Evolutionary conservation across 2,888 invertebrate genomes (phyloP).

Genomic region (Leuctra nigra): DNA sequence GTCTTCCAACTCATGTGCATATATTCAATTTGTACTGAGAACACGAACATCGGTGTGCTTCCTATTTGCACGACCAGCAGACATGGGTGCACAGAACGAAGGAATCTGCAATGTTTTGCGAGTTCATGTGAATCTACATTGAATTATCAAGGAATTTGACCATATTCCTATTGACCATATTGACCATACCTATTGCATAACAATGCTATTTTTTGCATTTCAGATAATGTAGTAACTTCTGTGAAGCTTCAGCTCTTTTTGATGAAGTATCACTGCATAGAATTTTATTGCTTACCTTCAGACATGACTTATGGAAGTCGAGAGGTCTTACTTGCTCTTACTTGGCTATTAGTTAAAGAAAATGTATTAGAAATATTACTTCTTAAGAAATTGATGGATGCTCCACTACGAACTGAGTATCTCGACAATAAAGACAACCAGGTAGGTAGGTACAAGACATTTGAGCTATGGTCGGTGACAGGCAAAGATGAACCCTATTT

Average conservation of each 20-base stretch:
- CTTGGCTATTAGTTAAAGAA: constrained; percentile 37
- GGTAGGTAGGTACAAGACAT: constrained; percentile 22
- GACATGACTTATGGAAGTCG: constrained; percentile 33
- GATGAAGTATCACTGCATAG: constrained; percentile 36
- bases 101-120: background rate
- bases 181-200: too few species aligned
- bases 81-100: background rate
- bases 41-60: too few species aligned
- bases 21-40: too few species aligned
- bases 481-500: too few species aligned
- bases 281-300: constrained; percentile 37
- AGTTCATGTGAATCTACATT: background rate
- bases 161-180: background rate
- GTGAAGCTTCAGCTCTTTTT: constrained; percentile 38
- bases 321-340: constrained; percentile 38
- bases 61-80: too few species aligned
- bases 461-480: too few species aligned
- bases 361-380: constrained; percentile 33
- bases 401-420: constrained; percentile 35
- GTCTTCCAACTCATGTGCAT: too few species aligned
- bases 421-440: constrained; percentile 19
- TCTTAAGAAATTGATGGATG: constrained; percentile 31
- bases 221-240: constrained; percentile 30
- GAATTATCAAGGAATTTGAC: background rate
- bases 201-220: background rate